phyloP scores from a whole-genome alignment of 2,113 vertebrate genomes.

The Pituophis catenifer region DNA sequence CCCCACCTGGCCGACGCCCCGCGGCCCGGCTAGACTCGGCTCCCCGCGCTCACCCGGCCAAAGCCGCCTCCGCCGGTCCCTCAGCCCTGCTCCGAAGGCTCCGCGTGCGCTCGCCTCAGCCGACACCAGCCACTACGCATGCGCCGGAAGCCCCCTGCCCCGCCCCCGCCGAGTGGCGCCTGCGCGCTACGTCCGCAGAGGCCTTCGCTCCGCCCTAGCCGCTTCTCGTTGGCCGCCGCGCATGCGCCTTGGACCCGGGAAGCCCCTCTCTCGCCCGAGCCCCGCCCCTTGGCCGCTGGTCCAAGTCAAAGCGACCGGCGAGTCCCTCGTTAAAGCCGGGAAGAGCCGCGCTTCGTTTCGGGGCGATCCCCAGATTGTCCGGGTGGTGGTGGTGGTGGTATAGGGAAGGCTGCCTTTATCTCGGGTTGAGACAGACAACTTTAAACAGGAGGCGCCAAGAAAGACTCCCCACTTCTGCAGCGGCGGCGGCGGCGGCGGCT shows the following conservation, averaged over 20 bases:
- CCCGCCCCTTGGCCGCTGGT: background rate
- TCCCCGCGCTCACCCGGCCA: background rate
- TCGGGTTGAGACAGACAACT: background rate
- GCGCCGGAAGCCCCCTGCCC: background rate
- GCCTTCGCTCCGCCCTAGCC: background rate
- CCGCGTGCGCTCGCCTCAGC: background rate
- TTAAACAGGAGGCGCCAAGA: background rate
- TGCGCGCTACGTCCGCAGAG: background rate
- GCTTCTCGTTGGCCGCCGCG: background rate
- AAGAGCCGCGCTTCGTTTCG: background rate
- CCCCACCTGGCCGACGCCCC: too few species aligned
- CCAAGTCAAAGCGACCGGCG: background rate
- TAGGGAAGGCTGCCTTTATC: background rate
- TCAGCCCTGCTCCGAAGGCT: background rate
- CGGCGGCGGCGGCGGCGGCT: background rate
- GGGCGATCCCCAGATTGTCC: background rate
- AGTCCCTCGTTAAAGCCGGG: background rate
- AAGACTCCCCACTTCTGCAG: background rate
- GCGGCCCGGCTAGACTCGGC: background rate
- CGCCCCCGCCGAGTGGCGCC: background rate
- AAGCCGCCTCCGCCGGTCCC: background rate
- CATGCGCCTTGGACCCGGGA: background rate
- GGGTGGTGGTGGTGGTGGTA: too few species aligned
- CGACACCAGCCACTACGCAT: background rate
- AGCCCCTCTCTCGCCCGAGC: background rate